A percentile compares a stretch with the other conserved stretches of the same genome.
phyloP scores from a whole-genome alignment of 2,113 vertebrate genomes.

The Prionailurus viverrinus region DNA sequence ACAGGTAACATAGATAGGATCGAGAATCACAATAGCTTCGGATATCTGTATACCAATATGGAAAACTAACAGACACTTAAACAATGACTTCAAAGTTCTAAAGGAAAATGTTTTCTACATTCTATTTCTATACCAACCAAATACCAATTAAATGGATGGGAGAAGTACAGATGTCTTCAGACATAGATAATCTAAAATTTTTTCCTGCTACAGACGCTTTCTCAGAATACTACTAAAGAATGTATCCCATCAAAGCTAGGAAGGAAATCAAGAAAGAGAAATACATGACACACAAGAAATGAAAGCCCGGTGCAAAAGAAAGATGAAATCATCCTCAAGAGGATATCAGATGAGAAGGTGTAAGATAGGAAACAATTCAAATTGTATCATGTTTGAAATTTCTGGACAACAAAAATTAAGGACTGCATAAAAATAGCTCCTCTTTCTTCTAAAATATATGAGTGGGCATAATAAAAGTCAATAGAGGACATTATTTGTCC shows the following conservation, averaged over 20 bases:
- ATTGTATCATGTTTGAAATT: neutral
- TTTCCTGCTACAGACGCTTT: neutral
- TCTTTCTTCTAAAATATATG: neutral
- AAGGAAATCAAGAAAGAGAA: neutral
- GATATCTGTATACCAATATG: neutral
- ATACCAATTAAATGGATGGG: neutral
- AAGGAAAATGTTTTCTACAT: conserved; percentile 37
- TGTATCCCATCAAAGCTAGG: neutral
- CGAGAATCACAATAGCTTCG: neutral
- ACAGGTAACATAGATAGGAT: neutral
- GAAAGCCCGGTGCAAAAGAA: neutral
- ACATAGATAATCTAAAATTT: neutral
- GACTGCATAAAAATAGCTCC: neutral
- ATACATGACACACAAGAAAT: neutral
- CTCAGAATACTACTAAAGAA: neutral
- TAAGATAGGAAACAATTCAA: neutral
- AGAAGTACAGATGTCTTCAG: neutral
- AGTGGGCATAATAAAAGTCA: neutral
- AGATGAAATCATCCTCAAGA: neutral
- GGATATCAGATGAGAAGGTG: neutral
- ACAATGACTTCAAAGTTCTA: neutral
- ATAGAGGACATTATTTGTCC: neutral
- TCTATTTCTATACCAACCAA: neutral
- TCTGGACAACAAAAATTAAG: neutral
- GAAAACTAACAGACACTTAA: neutral